phyloP scores from a whole-genome alignment of 1,140 invertebrate species.

The Phymastichus coffea region DNA sequence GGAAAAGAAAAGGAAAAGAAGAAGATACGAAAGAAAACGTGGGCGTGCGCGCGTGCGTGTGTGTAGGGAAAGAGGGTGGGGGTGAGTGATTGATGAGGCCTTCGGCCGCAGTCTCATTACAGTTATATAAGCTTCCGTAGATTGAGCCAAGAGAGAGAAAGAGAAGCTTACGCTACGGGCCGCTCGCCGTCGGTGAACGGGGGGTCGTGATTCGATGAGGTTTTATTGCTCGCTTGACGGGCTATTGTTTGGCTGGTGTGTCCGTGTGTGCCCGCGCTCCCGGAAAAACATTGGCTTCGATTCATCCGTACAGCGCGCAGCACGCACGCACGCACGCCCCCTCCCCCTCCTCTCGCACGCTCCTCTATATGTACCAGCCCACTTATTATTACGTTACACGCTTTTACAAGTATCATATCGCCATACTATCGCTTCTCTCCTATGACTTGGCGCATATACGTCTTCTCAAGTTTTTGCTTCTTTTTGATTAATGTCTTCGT shows the following conservation, averaged over 20 bases:
- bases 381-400: background rate
- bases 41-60: constrained; percentile 1
- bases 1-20: constrained; percentile 4
- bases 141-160: constrained; percentile 42
- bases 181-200: no score
- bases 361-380: background rate
- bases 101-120: constrained; percentile 56
- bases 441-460: no score
- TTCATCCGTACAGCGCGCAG: constrained; percentile 33
- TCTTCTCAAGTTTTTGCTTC: no score
- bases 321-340: no score
- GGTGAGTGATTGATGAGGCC: constrained; percentile 56
- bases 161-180: constrained; percentile 46
- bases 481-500: no score
- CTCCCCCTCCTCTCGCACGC: no score
- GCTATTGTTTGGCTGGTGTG: background rate
- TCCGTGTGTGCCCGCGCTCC: no score
- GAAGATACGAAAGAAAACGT: background rate
- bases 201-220: constrained; percentile 57
- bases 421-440: no score
- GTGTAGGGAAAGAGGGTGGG: no score
- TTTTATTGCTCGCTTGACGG: constrained; percentile 54
- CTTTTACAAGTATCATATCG: no score
- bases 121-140: constrained; percentile 58
- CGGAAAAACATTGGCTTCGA: constrained; percentile 39